Percentiles rank a stretch among this genome's conserved stretches.
phyloP scores from a whole-genome alignment of 2,888 invertebrate genomes.

The Nesidiocoris tenuis region DNA sequence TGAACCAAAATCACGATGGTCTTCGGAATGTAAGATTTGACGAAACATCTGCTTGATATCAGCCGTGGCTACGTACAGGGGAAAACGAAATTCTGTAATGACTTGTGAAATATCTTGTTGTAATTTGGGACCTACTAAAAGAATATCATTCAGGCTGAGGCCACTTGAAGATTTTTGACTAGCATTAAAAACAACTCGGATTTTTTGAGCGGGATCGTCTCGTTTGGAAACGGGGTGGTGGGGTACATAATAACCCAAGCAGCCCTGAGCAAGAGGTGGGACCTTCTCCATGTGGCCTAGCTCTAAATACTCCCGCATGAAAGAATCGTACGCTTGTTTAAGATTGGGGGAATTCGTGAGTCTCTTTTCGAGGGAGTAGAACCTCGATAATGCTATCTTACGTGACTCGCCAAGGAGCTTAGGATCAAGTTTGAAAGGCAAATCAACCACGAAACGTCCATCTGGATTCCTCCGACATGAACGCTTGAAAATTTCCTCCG shows the following conservation, averaged over 20 bases:
- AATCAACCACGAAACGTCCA: not conserved
- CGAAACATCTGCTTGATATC: too few species aligned
- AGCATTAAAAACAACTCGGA: slow-evolving; percentile 31
- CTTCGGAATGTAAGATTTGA: not conserved
- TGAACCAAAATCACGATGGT: not conserved
- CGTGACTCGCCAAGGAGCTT: slow-evolving; percentile 8
- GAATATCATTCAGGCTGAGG: slow-evolving; percentile 31
- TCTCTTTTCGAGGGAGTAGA: not conserved
- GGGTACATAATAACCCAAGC: not conserved
- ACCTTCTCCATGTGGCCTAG: not conserved
- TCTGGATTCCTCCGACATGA: not conserved
- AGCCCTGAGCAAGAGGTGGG: not conserved
- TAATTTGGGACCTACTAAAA: slow-evolving; percentile 16
- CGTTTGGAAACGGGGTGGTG: slow-evolving; percentile 19
- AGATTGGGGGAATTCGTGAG: not conserved
- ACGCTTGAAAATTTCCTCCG: slow-evolving; percentile 2
- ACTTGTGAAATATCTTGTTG: slow-evolving; percentile 8
- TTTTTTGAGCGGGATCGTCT: slow-evolving; percentile 1
- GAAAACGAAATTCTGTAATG: slow-evolving; percentile 1
- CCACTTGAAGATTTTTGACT: not conserved
- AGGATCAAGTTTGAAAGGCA: slow-evolving; percentile 7
- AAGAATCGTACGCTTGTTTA: not conserved
- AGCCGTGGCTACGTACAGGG: not conserved
- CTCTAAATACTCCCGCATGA: not conserved
- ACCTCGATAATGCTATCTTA: not conserved